Evolutionary conservation across 2,888 invertebrate species (phyloP), one percentile per base, ranked within the genome.

Genomic region (Pandemis corylana): DNA sequence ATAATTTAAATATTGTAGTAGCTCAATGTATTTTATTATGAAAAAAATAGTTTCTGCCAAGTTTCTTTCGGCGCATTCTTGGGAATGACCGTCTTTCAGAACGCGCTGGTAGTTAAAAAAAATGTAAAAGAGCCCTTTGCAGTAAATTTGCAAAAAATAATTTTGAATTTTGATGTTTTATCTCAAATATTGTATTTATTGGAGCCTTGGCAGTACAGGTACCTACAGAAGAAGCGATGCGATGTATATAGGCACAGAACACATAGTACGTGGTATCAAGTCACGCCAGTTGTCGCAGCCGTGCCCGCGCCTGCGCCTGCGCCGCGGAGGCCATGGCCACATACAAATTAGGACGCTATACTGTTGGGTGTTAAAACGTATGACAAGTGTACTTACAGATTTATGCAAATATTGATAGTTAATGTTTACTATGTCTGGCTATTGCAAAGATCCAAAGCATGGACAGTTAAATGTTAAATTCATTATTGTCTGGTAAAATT

Each of bases 281-380:
- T 75, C 75, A 64, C 76, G 79, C 76, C 75, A 56, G 62, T 46
- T 62, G 75, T 68, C 70, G 71, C 69, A 71, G 68, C 71, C 72
- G 68, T 67, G 71, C 67, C 10, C 53, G 75, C 70, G 70, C 70
- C 53, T 63, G 61, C 68, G 72, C 68, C 63, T 63, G 61, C 68
- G 72, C 68, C 63, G 59, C 76, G 77, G 81, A 73, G 81, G 81
- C 83, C 83, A 81, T 76, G 81, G 80, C 80, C 78, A 83, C 83
- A 85, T 84, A 86, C 85, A 86, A 87, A 87, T 87, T 86, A 85
- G 87, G 85, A 88, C 82, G 82, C 78, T 77, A 80, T 83, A 84
- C 81, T 91, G 87, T 91, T 91, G 88, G 92, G 91, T 90, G 91
- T 89, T 90, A 92, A 92, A 92, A 90, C 85, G 87, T 86, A 83